Base-by-base conservation (phyloP, 37 sponge, comb jelly and placozoan genomes). In the Agelas oroides region DNA sequence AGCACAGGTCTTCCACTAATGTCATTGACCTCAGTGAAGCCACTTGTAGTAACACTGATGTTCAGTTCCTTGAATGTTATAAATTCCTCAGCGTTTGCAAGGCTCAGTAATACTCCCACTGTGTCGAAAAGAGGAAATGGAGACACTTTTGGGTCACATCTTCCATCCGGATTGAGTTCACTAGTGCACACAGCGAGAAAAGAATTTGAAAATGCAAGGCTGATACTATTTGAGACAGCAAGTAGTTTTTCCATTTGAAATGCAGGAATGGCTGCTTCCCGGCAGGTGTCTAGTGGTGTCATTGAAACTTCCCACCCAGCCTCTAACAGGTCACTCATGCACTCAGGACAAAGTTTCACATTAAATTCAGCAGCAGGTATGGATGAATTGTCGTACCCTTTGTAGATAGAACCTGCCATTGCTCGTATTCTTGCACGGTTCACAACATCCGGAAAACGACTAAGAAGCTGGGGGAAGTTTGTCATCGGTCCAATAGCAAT, bases 201-300 rank as follows among this genome's bases (percentile, higher is more conserved):
- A 12, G 87, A 59, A 52, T 25, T 19, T 21, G 52, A 60, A 12
- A 78, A 56, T 1, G 53, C 87, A 35, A 63, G 30, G 11, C 76
- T 11, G 28, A 52, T 12, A 5, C 8, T 2, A 21, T 73, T 59
- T 5, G 53, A 2, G 25, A 35, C 69, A 16, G 68, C 55, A 5
- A 85, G 24, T 0, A 85, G 31, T 0, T 27, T 1, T 27, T 76
- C 3, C 17, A 76, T 8, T 0, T 77, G 66, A 1, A 28, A 19
- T 5, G 76, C 36, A 37, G 20, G 28, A 19, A 81, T 62, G 14
- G 31, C 39, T 16, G 62, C 70, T 1, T 27, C 53, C 19, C 84
- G 80, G 53, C 91, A 89, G 18, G 94, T 90, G 72, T 94, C 94
- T 58, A 94, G 56, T 20, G 94, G 91, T 6, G 94, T 87, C 20